phyloP scores from a whole-genome alignment of 1,140 invertebrate genomes.

The Drosophila pandora region DNA sequence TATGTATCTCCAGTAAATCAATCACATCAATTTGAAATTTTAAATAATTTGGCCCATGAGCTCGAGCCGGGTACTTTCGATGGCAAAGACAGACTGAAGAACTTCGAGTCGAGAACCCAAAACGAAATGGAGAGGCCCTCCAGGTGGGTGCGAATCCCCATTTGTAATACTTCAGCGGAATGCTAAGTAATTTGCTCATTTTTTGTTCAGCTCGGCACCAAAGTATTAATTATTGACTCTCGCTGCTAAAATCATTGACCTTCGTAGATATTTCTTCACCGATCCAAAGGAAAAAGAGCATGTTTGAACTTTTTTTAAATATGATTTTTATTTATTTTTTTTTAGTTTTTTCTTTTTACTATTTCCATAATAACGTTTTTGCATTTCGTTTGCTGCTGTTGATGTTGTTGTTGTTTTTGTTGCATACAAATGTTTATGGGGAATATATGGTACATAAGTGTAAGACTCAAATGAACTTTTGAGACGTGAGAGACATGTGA shows the following conservation, averaged over 20 bases:
- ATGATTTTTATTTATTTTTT: constrained; percentile 76
- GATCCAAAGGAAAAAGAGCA: constrained; percentile 13
- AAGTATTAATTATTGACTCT: constrained; percentile 38
- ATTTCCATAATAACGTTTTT: constrained; percentile 77
- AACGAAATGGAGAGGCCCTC: constrained; percentile 31
- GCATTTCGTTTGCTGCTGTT: constrained; percentile 63
- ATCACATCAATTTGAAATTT: constrained; percentile 27
- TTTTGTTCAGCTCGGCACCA: background rate
- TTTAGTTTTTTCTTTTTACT: constrained; percentile 68
- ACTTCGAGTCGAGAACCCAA: constrained; percentile 2
- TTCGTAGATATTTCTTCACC: constrained; percentile 12
- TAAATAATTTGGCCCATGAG: constrained; percentile 17
- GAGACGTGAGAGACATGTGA: constrained; percentile 81
- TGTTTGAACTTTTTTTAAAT: constrained; percentile 54
- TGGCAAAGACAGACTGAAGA: constrained; percentile 54
- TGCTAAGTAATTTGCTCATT: constrained; percentile 52
- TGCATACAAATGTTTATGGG: constrained; percentile 61
- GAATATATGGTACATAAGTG: constrained; percentile 59
- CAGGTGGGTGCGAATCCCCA: constrained; percentile 30
- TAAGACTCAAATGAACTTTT: constrained; percentile 64
- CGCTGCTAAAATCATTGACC: constrained; percentile 57
- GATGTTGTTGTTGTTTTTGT: constrained; percentile 39
- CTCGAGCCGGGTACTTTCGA: constrained; percentile 53
- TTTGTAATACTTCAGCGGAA: constrained; percentile 48
- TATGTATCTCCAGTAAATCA: background rate